Conservation (phyloP, 2,113 vertebrate genomes). For the Corydoras maculifer region DNA sequence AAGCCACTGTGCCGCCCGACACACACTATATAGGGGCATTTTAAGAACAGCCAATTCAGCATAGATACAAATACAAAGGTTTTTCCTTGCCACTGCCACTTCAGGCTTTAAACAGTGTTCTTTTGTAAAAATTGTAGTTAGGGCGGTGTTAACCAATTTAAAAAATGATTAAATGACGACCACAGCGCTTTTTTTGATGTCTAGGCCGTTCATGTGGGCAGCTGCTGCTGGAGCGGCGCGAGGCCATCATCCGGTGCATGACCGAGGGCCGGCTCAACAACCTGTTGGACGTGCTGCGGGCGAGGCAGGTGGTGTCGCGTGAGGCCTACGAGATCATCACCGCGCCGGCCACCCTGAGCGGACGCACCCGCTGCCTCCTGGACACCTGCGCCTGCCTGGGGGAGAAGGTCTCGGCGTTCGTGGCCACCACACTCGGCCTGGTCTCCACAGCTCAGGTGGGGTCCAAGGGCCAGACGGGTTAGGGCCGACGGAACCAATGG, state of each 20-base stretch:
- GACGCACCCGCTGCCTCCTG: slow-evolving; percentile 55
- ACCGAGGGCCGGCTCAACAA: slow-evolving; percentile 69
- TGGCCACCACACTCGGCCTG: slow-evolving; percentile 47
- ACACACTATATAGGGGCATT: too few relatives aligned
- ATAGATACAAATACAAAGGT: too few relatives aligned
- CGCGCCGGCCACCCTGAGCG: slow-evolving; percentile 50
- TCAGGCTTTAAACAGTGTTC: too few relatives aligned
- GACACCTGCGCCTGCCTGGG: slow-evolving; percentile 59
- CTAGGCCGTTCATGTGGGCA: slow-evolving; percentile 40
- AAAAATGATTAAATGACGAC: too few relatives aligned
- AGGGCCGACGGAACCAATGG: neutral
- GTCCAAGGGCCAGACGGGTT: slow-evolving; percentile 7
- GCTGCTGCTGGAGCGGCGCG: slow-evolving; percentile 53
- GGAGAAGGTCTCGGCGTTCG: slow-evolving; percentile 53
- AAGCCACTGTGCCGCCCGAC: too few relatives aligned
- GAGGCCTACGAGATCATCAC: slow-evolving; percentile 62
- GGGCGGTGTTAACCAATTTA: too few relatives aligned
- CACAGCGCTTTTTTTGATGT: neutral
- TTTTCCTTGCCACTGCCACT: too few relatives aligned
- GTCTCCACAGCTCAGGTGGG: slow-evolving; percentile 21
- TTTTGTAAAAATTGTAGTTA: too few relatives aligned
- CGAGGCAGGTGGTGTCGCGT: slow-evolving; percentile 47
- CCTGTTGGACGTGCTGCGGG: slow-evolving; percentile 59
- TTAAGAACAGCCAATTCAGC: too few relatives aligned
- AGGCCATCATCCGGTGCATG: slow-evolving; percentile 59